These are phyloP conservation scores for Timema cristinae DNA, from an alignment of 2,888 invertebrate genomes.

Conservation along the genomic window DNA sequence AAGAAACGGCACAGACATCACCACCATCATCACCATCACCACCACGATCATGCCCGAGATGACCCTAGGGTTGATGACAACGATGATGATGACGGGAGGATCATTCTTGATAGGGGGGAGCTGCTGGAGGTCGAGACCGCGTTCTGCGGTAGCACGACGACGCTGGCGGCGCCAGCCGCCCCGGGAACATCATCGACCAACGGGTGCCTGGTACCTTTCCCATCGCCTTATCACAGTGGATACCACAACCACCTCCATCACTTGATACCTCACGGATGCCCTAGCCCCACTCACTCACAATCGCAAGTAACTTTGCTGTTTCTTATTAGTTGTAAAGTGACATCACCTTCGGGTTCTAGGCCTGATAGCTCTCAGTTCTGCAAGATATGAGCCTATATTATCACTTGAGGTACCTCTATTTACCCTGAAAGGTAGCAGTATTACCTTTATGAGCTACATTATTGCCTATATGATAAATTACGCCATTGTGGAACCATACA, in stretches of 20 bases:
- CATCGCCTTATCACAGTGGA: conserved; percentile 22
- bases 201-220: conserved; percentile 11
- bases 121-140: conserved; percentile 24
- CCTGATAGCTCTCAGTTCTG: no score
- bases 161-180: conserved; percentile 20
- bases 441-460: no score
- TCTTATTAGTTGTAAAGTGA: no score
- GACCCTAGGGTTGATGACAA: conserved; percentile 26
- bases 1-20: conserved; percentile 30
- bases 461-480: no score
- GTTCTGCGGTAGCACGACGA: conserved; percentile 21
- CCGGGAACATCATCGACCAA: conserved; percentile 18
- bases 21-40: conserved; percentile 28
- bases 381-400: no score
- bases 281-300: conserved; percentile 27
- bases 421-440: no score
- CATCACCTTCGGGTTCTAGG: no score
- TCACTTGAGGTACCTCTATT: no score
- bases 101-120: not conserved
- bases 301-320: conserved; percentile 25
- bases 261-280: conserved; percentile 9
- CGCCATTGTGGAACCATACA: no score
- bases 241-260: conserved; percentile 26
- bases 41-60: conserved; percentile 32
- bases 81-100: not conserved